phyloP scores from a whole-genome alignment of 2,797 vertebrate genomes.

The Lepus oiostolus region DNA sequence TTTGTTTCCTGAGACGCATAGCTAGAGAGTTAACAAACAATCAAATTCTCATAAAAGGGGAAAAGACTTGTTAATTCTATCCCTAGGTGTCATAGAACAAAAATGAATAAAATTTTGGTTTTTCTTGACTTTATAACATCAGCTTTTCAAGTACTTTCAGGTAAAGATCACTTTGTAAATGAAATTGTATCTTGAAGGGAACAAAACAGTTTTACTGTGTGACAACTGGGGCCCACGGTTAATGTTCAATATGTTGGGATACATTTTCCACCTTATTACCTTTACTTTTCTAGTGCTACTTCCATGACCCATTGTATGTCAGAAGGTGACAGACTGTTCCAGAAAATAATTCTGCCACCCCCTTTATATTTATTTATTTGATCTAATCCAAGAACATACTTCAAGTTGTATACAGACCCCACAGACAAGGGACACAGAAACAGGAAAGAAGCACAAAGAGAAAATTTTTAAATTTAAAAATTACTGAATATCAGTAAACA shows the following conservation, averaged over 20 bases:
- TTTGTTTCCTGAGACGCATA: not conserved
- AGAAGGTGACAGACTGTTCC: not conserved
- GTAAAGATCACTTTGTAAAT: too few relatives aligned
- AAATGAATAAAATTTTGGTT: not conserved
- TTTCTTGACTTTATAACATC: conserved; percentile 18
- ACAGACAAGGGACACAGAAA: not conserved
- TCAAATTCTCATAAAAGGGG: not conserved
- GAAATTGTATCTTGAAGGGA: not conserved
- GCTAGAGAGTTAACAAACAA: not conserved
- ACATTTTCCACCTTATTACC: not conserved
- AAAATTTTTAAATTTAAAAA: not conserved
- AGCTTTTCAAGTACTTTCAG: not conserved
- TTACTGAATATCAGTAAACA: conserved; percentile 39
- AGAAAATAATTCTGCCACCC: conserved; percentile 45
- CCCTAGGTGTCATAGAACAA: not conserved
- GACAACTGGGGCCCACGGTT: not conserved
- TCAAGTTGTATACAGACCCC: not conserved
- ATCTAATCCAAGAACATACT: conserved; percentile 13
- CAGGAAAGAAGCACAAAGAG: not conserved
- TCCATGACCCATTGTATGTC: not conserved
- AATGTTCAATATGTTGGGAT: not conserved
- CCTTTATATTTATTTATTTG: conserved; percentile 1
- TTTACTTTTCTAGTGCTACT: not conserved
- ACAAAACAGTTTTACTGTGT: not conserved
- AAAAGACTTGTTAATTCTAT: not conserved